phyloP scores from a whole-genome alignment of 2,888 invertebrate species.

The Lycocerus yunnanus region DNA sequence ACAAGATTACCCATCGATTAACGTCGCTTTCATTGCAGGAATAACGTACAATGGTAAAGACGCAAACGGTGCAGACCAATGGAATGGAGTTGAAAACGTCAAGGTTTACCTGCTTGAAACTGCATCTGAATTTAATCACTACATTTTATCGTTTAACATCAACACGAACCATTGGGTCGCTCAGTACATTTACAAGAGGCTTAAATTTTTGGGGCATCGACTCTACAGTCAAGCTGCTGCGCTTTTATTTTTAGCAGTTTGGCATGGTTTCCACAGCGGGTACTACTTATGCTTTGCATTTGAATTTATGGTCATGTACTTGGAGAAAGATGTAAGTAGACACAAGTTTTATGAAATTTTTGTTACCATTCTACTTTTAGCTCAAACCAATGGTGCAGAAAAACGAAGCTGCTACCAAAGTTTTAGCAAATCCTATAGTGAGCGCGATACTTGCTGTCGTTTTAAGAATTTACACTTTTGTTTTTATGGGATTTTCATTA shows the following conservation, averaged over 20 bases:
- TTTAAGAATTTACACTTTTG: slow-evolving; percentile 73
- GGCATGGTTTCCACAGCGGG: slow-evolving; percentile 95
- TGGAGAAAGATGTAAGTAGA: slow-evolving; percentile 78
- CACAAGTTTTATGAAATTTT: neutral
- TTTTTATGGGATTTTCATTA: slow-evolving; percentile 85
- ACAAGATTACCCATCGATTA: no score
- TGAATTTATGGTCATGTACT: slow-evolving; percentile 85
- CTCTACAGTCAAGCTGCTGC: slow-evolving; percentile 80
- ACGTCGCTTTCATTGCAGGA: slow-evolving; percentile 65
- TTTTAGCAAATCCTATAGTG: slow-evolving; percentile 54
- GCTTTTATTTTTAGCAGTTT: slow-evolving; percentile 85
- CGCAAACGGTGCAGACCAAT: slow-evolving; percentile 64
- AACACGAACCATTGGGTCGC: slow-evolving; percentile 96
- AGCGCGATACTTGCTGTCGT: slow-evolving; percentile 61
- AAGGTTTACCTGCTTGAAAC: slow-evolving; percentile 81
- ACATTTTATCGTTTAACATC: slow-evolving; percentile 91
- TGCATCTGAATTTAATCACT: slow-evolving; percentile 82
- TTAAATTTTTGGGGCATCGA: slow-evolving; percentile 87
- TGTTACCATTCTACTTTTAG: slow-evolving; percentile 50
- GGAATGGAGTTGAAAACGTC: slow-evolving; percentile 93
- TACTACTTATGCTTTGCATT: slow-evolving; percentile 92
- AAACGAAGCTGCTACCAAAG: slow-evolving; percentile 57
- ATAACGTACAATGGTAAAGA: slow-evolving; percentile 80
- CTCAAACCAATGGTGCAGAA: slow-evolving; percentile 62
- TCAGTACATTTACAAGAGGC: slow-evolving; percentile 91